phyloP scores from a whole-genome alignment of 2,797 vertebrate genomes.

The Arctocebus calabarensis region DNA sequence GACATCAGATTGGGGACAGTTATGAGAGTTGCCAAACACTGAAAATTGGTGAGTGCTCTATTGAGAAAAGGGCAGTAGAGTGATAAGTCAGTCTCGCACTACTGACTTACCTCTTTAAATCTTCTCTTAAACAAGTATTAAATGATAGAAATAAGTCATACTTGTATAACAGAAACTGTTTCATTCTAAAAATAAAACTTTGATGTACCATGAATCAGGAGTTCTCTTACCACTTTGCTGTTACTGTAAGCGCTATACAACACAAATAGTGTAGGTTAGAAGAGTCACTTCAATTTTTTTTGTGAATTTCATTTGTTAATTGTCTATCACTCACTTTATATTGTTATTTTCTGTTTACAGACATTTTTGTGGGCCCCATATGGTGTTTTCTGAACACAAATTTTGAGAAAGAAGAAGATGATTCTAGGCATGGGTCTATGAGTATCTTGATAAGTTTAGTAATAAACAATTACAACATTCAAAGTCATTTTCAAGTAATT shows the following conservation, averaged over 20 bases:
- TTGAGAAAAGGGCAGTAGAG: not conserved
- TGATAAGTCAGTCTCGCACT: not conserved
- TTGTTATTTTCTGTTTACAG: constrained; percentile 5
- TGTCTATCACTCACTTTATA: not conserved
- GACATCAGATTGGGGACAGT: not conserved
- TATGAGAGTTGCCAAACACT: not conserved
- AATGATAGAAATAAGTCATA: not conserved
- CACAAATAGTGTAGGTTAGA: not conserved
- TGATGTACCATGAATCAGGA: not conserved
- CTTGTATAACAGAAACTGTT: not conserved
- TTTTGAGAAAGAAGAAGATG: not conserved
- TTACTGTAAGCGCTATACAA: not conserved
- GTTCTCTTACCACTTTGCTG: not conserved
- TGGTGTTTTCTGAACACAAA: not conserved
- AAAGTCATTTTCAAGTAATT: not conserved
- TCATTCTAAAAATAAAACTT: not conserved
- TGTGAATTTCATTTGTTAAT: not conserved
- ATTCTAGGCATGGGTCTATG: not conserved
- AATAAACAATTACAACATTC: not conserved
- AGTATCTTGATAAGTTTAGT: not conserved
- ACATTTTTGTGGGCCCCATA: not conserved
- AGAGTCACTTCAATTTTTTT: not conserved
- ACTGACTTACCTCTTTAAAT: not conserved
- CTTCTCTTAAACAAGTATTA: not conserved
- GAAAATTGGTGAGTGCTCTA: not conserved